Evolutionary conservation across 2,888 invertebrate species (phyloP).

Genomic region (Neoaliturus tenellus): DNA sequence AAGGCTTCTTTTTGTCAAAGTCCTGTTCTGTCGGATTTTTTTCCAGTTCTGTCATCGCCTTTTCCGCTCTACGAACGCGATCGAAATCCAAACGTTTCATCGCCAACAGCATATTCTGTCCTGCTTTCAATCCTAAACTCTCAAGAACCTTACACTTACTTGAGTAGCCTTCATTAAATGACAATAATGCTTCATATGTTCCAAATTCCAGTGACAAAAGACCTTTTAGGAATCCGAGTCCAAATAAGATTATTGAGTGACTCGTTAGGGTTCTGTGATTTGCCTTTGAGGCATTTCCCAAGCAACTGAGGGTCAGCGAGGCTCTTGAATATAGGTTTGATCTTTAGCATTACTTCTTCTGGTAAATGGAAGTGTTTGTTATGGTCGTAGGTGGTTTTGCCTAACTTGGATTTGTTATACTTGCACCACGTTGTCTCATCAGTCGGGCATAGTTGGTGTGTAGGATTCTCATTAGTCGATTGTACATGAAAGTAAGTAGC

Average conservation of each 20-base stretch:
- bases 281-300: constrained; percentile 13
- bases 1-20: constrained; percentile 2
- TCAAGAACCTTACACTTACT: neutral
- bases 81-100: neutral
- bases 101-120: neutral
- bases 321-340: constrained; percentile 26
- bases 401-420: constrained; percentile 1
- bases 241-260: constrained; percentile 41
- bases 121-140: constrained; percentile 8
- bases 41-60: constrained; percentile 31
- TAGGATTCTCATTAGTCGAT: constrained; percentile 59
- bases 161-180: constrained; percentile 26
- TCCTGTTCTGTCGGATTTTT: neutral
- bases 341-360: neutral
- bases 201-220: constrained; percentile 46
- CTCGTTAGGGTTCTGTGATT: constrained; percentile 31
- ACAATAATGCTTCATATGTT: neutral
- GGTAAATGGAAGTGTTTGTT: constrained; percentile 7
- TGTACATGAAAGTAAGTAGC: constrained; percentile 56
- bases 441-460: constrained; percentile 56
- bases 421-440: constrained; percentile 58
- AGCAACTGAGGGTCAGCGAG: neutral
- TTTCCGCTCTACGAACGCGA: neutral
- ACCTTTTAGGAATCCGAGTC: constrained; percentile 26
- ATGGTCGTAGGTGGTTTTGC: constrained; percentile 1